Conservation (phyloP, 2,113 vertebrate species). For the Mustelus asterias region DNA sequence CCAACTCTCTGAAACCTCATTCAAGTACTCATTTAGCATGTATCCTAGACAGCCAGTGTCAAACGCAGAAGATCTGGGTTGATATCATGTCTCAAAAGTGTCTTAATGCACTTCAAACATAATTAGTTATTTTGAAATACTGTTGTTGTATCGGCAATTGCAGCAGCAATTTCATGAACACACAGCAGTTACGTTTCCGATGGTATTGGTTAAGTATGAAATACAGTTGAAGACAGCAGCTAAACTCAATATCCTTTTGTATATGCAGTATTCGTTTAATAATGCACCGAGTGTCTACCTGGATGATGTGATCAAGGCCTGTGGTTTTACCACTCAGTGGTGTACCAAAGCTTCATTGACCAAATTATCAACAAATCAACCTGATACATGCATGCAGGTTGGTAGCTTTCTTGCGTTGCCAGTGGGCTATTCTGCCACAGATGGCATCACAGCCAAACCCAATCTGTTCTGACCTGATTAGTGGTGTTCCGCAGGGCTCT, state of each 20-base stretch:
- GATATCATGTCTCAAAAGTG: neutral
- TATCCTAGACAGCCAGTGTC: neutral
- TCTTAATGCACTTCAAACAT: neutral
- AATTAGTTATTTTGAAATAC: slow-evolving; percentile 31
- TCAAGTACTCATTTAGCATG: neutral
- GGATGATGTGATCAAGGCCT: neutral
- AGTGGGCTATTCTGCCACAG: neutral
- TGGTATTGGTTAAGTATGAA: neutral
- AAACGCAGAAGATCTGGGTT: neutral
- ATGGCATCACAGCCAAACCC: neutral
- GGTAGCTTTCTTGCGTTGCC: neutral
- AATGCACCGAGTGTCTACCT: neutral
- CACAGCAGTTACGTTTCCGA: neutral
- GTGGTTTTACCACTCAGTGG: neutral
- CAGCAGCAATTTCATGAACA: neutral
- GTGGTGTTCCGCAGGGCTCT: too few species aligned
- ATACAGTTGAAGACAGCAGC: neutral
- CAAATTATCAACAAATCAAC: slow-evolving; percentile 10
- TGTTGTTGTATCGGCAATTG: neutral
- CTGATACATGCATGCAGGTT: too few species aligned
- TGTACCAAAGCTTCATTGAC: neutral
- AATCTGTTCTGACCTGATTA: neutral
- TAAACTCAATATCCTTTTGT: neutral
- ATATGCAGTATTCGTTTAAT: neutral
- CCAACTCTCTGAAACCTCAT: neutral